Evolutionary conservation across 1,140 invertebrate species (phyloP).

Genomic region (Drosophila kikkawai): DNA sequence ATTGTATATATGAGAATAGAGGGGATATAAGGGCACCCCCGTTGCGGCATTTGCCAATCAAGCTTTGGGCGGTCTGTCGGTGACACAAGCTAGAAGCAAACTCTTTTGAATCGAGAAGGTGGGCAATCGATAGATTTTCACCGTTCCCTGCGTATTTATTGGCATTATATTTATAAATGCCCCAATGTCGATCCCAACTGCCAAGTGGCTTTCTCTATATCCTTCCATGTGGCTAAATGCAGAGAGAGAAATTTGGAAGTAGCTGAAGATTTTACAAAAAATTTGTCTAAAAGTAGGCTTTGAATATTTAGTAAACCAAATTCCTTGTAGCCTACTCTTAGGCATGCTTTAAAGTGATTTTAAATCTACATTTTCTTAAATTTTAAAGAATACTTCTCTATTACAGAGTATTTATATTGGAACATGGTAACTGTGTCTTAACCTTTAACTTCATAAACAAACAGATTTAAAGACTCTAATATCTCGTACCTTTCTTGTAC

Average conservation of each 20-base stretch:
- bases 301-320: not conserved
- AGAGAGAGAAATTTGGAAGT: not conserved
- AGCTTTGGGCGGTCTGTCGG: constrained; percentile 52
- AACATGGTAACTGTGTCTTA: no score
- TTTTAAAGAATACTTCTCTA: not conserved
- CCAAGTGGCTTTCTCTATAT: constrained; percentile 50
- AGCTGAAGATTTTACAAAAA: not conserved
- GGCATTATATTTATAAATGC: constrained; percentile 67
- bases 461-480: not conserved
- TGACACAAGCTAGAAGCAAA: constrained; percentile 53
- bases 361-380: not conserved
- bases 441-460: not conserved
- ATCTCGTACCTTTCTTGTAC: not conserved
- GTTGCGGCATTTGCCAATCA: constrained; percentile 66
- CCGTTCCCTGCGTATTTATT: constrained; percentile 62
- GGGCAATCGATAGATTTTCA: constrained; percentile 70
- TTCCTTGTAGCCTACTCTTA: not conserved
- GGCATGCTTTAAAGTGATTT: not conserved
- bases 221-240: constrained; percentile 8
- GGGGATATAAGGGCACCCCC: constrained; percentile 12
- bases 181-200: constrained; percentile 44
- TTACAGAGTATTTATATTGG: not conserved
- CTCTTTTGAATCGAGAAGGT: constrained; percentile 31
- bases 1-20: no score
- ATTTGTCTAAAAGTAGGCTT: not conserved